These are phyloP conservation scores for Indicator indicator DNA, from an alignment of 2,113 vertebrate genomes.

Conservation along the genomic window DNA sequence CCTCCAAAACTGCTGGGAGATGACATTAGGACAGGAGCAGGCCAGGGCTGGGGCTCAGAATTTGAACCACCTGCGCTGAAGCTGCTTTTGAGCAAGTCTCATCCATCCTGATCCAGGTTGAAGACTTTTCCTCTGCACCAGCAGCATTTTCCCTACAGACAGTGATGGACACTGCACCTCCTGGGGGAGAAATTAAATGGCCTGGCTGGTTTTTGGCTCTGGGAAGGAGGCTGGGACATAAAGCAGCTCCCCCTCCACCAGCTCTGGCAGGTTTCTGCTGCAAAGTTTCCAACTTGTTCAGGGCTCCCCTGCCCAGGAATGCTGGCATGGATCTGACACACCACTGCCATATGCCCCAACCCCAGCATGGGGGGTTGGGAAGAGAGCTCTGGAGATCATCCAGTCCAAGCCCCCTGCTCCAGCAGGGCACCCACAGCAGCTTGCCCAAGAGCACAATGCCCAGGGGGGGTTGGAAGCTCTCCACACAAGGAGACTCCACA, in stretches of 20 bases:
- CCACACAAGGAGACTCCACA: too few relatives aligned
- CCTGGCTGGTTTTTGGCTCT: background rate
- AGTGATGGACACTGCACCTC: background rate
- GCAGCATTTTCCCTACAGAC: background rate
- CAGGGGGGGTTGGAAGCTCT: too few relatives aligned
- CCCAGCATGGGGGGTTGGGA: too few relatives aligned
- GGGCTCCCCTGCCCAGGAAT: background rate
- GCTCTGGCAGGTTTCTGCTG: background rate
- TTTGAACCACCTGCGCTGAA: background rate
- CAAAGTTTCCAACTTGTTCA: background rate
- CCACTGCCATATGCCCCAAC: background rate
- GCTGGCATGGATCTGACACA: background rate
- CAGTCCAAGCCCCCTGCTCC: too few relatives aligned
- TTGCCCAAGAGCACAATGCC: too few relatives aligned
- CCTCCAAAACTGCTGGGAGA: fast-evolving
- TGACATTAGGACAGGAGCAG: background rate
- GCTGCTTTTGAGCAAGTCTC: background rate
- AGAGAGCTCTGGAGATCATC: too few relatives aligned
- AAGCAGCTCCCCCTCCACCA: fast-evolving
- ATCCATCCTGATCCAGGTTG: background rate
- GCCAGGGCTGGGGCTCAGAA: background rate
- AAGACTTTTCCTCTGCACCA: background rate
- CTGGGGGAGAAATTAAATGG: fast-evolving
- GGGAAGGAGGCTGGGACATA: background rate
- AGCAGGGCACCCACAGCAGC: too few relatives aligned